Base-by-base conservation (phyloP, 2,888 invertebrate species). In the Drosophila mettleri region DNA sequence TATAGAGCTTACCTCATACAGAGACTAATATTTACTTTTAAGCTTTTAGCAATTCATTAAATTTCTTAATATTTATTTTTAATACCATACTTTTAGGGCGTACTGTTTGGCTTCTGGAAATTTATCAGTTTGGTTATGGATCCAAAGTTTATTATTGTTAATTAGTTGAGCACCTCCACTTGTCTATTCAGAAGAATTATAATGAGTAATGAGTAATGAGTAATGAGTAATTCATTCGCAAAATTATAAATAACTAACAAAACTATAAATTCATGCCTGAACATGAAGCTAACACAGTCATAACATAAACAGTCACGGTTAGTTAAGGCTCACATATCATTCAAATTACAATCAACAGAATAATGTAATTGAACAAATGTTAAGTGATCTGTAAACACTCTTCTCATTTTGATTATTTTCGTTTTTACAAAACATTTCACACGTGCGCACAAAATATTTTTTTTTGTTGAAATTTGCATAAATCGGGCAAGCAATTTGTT, bases 391-490 rank as follows among this genome's bases (percentile, higher is more conserved):
- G 46, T 31, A 9, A 48, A 31, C 18, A 48, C 18, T 29, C 7
- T 12, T 12, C 12, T 31, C 16, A 31, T 14, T 14, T 20, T 48
- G 20, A 20, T 48, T 20, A 45, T 27, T 45, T 16, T 27, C 5
- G n/a, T 43, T 43, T 24, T 27, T 27, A 16, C 27, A 27, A 18
- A 7, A 10, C 7, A 20, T 48, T 34, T 34, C 33, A n/a, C 34
- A 16, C 48, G 6, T 31, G 48, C 22, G 20, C 33, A 43, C 29
- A 52, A 45, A 24, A 27, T 16, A 22, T 7, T 52, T 53, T 46
- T 52, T 29, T 7, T 52, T 53, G 49, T 52, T 59, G 27, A 62
- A 62, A 74, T 71, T 78, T 63, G 57, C 65, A 78, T 55, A 60
- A 66, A 60, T 60, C 54, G 36, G n/a, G 3, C 29, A 38, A 38